Evolutionary conservation across 1,140 invertebrate genomes (phyloP), one percentile per base, ranked within the genome.

Genomic region (Cydia amplana): DNA sequence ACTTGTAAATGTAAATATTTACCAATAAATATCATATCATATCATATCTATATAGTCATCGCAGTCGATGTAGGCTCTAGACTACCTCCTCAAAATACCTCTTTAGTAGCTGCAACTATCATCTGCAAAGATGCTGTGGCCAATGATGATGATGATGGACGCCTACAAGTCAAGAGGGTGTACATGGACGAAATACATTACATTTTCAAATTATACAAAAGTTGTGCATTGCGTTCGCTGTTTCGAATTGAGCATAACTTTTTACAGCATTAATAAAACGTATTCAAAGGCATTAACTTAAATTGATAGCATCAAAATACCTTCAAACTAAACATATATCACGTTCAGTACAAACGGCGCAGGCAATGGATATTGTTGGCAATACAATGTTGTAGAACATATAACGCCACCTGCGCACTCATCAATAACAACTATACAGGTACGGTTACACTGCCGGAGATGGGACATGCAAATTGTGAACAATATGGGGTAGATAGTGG

Each of bases 331-430:
- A 55, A 14, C 51, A 60, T 60, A 60, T 23, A 60, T 60, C 55
- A 60, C 55, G 49, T 23, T 12, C 55, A 60, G 20, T 55, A 55
- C 20, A 60, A 60, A 60, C 51, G 16, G 55, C 20, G 55, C 7
- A 7, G 9, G 55, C 55, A 60, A 60, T 60, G 55, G 55, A 23
- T 60, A 60, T 60, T 60, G 55, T 60, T 23, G 20, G 55, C 55
- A 60, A 60, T 60, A 60, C 55, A 60, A 60, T 23, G 55, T 60
- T 60, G 49, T 51, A 60, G 18, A 60, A 60, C 55, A 60, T 60
- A 23, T 23, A 60, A 20, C 7, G 55, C 55, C 55, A 60, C 55
- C 55, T 60, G 55, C 55, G 55, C 10, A 3, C 55, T 60, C 55
- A 60, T 60, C 55, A 60, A 60, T 60, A 23, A 60, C 55, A 60